phyloP scores from a whole-genome alignment of 2,888 invertebrate species.

The Synanthedon andrenaeformis region DNA sequence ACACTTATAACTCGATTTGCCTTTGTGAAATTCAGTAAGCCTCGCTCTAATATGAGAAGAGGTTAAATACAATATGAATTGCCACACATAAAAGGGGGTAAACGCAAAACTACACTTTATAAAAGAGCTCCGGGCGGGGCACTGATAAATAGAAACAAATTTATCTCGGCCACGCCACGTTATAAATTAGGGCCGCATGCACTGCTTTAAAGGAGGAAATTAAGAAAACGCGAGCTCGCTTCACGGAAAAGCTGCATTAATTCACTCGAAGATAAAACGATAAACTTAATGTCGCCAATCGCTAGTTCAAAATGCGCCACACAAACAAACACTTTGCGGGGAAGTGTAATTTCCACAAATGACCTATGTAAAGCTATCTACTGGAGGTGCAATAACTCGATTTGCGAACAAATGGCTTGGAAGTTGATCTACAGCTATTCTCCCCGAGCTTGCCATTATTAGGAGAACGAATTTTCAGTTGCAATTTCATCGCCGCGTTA shows the following conservation, averaged over 20 bases:
- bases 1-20: constrained; percentile 61
- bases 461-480: constrained; percentile 34
- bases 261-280: constrained; percentile 10
- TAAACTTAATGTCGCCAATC: not conserved
- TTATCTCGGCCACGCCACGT: constrained; percentile 40
- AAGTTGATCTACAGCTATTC: constrained; percentile 56
- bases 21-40: constrained; percentile 52
- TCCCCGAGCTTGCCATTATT: constrained; percentile 22
- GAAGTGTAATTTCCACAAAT: constrained; percentile 54
- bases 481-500: constrained; percentile 46
- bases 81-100: constrained; percentile 13
- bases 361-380: constrained; percentile 57
- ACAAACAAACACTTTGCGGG: constrained; percentile 18
- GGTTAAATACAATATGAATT: constrained; percentile 54
- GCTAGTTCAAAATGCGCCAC: constrained; percentile 18
- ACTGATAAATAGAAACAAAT: constrained; percentile 42
- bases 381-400: constrained; percentile 64
- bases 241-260: constrained; percentile 32
- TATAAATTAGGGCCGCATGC: constrained; percentile 44
- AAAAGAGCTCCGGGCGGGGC: constrained; percentile 14
- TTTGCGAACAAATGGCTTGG: constrained; percentile 64
- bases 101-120: not conserved
- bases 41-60: constrained; percentile 41
- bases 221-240: constrained; percentile 36
- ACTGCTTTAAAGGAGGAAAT: constrained; percentile 36